These are phyloP conservation scores for Montipora capricornis DNA, from an alignment of 64 coral and sea anemone genomes.

Conservation along the genomic window DNA sequence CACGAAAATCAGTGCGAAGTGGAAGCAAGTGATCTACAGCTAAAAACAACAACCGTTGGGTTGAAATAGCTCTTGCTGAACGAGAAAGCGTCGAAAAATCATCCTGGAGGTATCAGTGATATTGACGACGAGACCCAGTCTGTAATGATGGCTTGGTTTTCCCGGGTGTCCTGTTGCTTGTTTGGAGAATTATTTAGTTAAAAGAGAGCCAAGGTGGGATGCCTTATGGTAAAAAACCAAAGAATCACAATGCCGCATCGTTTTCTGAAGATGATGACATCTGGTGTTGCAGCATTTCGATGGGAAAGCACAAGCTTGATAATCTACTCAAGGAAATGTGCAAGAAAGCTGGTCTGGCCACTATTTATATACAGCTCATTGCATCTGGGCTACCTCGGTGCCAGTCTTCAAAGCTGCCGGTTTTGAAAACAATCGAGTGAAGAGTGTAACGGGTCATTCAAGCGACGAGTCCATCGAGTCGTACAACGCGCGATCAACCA, in stretches of 20 bases:
- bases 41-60: slow-evolving; percentile 40
- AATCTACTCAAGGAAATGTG: too few relatives aligned
- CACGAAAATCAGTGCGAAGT: slow-evolving; percentile 62
- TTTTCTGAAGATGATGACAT: background rate
- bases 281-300: background rate
- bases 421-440: too few relatives aligned
- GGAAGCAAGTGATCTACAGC: slow-evolving; percentile 30
- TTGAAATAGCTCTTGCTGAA: slow-evolving; percentile 10
- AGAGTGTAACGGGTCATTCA: too few relatives aligned
- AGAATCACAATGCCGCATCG: background rate
- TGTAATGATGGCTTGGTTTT: slow-evolving; percentile 44
- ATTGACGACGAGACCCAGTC: slow-evolving; percentile 39
- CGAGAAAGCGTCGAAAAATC: slow-evolving; percentile 54
- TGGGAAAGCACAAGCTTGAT: too few relatives aligned
- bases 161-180: slow-evolving; percentile 18
- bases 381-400: too few relatives aligned
- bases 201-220: slow-evolving; percentile 41
- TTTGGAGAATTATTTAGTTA: slow-evolving; percentile 50
- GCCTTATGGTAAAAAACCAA: slow-evolving; percentile 7
- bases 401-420: too few relatives aligned
- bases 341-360: too few relatives aligned
- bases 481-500: too few relatives aligned
- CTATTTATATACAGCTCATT: too few relatives aligned
- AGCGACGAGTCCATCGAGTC: too few relatives aligned
- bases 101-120: slow-evolving; percentile 45